phyloP scores from a whole-genome alignment of 2,888 invertebrate species.

The Pammene aurita region DNA sequence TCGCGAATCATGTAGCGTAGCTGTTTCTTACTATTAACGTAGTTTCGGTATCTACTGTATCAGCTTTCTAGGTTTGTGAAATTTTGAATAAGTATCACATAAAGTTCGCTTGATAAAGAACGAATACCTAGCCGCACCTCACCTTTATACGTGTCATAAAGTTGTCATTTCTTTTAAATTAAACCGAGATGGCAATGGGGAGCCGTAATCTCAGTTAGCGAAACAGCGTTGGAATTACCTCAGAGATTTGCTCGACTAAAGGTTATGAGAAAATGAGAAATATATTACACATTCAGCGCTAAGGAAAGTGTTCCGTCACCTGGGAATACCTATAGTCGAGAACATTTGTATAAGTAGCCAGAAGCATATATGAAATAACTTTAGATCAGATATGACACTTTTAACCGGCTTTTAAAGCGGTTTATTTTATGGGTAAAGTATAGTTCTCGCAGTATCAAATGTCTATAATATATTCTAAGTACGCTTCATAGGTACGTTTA shows the following conservation, averaged over 20 bases:
- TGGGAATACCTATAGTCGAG: slow-evolving; percentile 10
- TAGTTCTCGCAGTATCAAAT: too few species aligned
- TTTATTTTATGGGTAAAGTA: too few species aligned
- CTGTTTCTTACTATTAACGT: too few species aligned
- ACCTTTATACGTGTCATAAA: too few species aligned
- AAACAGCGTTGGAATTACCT: not conserved
- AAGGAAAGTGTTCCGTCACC: not conserved
- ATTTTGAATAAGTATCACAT: too few species aligned
- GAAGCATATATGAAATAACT: not conserved
- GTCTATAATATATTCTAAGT: too few species aligned
- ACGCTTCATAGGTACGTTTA: too few species aligned
- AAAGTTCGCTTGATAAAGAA: too few species aligned
- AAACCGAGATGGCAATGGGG: not conserved
- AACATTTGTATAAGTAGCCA: slow-evolving; percentile 8
- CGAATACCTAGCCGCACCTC: too few species aligned
- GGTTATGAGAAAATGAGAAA: not conserved
- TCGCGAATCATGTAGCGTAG: too few species aligned
- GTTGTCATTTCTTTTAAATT: not conserved
- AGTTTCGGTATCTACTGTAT: too few species aligned
- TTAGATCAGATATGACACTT: not conserved
- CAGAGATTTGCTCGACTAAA: not conserved
- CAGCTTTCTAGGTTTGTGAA: too few species aligned
- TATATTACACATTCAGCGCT: not conserved
- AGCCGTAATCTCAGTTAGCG: not conserved
- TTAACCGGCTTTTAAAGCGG: not conserved